Conservation (phyloP, 2,797 vertebrate genomes). For the Pipistrellus kuhlii region DNA sequence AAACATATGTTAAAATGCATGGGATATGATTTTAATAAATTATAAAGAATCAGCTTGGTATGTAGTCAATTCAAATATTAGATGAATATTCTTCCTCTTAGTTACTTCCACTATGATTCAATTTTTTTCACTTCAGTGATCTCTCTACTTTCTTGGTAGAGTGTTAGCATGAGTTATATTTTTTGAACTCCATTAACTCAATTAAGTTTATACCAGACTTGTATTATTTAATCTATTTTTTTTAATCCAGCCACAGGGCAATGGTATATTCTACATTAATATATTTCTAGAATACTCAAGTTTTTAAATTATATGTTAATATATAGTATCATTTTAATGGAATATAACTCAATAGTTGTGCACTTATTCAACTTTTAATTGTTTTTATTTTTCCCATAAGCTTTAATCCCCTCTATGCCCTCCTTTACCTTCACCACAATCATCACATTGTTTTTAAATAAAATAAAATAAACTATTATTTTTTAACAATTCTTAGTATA, state of each 20-base stretch:
- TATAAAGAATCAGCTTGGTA: background rate
- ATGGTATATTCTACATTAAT: background rate
- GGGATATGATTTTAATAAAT: background rate
- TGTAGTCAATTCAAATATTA: background rate
- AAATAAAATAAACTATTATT: background rate
- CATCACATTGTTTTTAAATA: slow-evolving; percentile 20
- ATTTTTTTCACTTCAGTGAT: background rate
- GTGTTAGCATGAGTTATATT: background rate
- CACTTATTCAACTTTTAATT: background rate
- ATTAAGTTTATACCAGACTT: background rate
- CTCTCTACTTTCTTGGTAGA: background rate
- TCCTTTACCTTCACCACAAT: background rate
- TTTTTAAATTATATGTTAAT: background rate
- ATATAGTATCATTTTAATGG: background rate
- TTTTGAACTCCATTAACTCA: background rate
- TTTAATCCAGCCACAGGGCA: background rate
- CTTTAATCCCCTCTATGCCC: background rate
- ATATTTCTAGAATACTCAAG: background rate
- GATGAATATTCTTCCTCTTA: background rate
- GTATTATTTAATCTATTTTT: background rate
- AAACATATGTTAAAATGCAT: background rate
- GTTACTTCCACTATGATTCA: background rate
- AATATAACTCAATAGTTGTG: background rate
- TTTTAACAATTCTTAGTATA: background rate
- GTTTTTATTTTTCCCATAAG: background rate